Base-by-base conservation (phyloP, 2,888 invertebrate species). In the Brenthis hecate region DNA sequence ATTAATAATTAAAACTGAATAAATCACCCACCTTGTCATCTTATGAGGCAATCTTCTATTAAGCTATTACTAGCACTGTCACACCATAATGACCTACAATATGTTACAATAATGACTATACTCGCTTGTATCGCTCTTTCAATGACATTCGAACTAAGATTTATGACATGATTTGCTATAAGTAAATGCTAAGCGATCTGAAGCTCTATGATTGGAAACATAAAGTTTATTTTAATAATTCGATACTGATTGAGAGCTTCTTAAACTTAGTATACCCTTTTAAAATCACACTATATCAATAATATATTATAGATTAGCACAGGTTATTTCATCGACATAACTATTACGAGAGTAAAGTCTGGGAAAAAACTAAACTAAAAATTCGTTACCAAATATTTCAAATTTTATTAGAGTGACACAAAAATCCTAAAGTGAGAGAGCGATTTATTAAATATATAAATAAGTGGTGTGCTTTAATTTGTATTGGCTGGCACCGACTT, bases 91-190 rank as follows among this genome's bases (percentile, higher is more conserved):
- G 16, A 19, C 32, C n/a, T 32, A 11, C 43, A 55, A 55, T 0
- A 0, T 13, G 6, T 48, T 16, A 43, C 11, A 48, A n/a, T 60
- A 66, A 48, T 54, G 60, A 14, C 19, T 13, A 55, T 6, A 50
- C 28, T 66, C 1, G 32, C 48, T 28, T 55, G 28, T 48, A 60
- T 32, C n/a, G 16, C 16, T 48, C 48, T 53, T 13, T n/a, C 50
- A 23, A 19, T 47, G 50, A 55, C 62, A 48, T 63, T 47, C 54
- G 57, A 63, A 55, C 54, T 50, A 66, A 63, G 69, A 70, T 70
- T 70, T 70, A 70, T 70, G 32, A 60, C 28, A 60, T 32, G 48
- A 60, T 60, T 60, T 32, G 13, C 23, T 58, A 8, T 28, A 23
- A 48, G 19, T 23, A 14, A 23, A 28, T 28, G 28, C 50, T 60